A percentile compares a stretch with the other conserved stretches of the same genome.
Conservation (phyloP, 2,797 vertebrate species). For the Chloroceryle amazona region DNA sequence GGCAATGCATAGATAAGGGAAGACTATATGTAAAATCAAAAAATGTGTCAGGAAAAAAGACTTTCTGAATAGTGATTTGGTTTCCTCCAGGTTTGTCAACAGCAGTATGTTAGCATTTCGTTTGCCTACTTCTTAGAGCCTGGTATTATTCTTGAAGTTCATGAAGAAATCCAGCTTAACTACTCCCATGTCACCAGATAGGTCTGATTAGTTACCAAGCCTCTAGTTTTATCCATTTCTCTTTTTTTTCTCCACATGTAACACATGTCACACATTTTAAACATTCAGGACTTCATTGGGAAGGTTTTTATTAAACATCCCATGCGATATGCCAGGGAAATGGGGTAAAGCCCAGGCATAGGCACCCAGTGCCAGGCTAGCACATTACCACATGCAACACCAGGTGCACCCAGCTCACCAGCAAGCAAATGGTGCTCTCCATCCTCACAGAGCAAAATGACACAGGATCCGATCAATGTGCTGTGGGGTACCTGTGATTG, state of each 20-base stretch:
- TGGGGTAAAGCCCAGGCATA: not conserved
- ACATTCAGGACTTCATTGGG: not conserved
- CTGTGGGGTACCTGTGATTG: not conserved
- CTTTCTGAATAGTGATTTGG: not conserved
- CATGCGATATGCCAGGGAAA: not conserved
- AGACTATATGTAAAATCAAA: not conserved
- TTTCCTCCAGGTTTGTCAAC: not conserved
- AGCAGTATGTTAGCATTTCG: not conserved
- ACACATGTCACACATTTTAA: not conserved
- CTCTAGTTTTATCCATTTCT: not conserved
- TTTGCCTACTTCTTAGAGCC: not conserved
- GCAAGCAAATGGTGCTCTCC: accelerated
- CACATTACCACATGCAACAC: not conserved
- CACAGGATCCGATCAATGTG: not conserved
- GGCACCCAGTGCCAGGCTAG: not conserved
- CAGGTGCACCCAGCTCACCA: not conserved
- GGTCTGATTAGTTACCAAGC: not conserved
- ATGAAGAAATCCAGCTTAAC: not conserved
- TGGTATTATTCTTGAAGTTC: not conserved
- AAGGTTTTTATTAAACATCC: not conserved
- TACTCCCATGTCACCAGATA: not conserved
- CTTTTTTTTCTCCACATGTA: not conserved
- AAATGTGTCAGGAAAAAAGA: not conserved
- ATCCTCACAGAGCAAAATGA: not conserved
- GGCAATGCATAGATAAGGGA: not conserved